A percentile compares a stretch with the other conserved stretches of the same genome.
Conservation (phyloP, 37 sponge, comb jelly and placozoan species). For the Hexactinellida sp. region DNA sequence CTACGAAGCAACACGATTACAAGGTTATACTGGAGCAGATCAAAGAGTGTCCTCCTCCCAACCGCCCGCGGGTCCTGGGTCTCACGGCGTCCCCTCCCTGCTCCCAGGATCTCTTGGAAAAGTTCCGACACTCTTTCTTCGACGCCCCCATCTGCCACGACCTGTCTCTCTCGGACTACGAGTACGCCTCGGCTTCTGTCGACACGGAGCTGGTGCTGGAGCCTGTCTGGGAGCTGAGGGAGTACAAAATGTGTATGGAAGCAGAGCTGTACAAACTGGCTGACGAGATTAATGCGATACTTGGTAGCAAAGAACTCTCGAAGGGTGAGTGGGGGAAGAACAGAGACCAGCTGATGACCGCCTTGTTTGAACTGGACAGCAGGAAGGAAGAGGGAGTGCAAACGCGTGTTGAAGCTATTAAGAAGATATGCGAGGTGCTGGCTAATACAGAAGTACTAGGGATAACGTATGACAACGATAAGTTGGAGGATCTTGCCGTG, state of each 20-base stretch:
- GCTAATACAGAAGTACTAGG: neutral
- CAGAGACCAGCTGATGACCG: neutral
- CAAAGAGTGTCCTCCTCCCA: neutral
- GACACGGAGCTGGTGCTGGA: neutral
- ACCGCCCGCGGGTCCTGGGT: neutral
- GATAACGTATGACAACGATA: neutral
- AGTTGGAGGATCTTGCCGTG: neutral
- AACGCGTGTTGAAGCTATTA: neutral
- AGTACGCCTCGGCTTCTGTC: neutral
- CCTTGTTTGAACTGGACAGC: neutral
- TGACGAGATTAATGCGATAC: neutral
- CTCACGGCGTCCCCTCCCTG: neutral
- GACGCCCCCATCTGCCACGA: neutral
- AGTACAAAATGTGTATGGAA: neutral
- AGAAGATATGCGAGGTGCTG: neutral
- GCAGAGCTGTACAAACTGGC: neutral
- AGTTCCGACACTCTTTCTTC: neutral
- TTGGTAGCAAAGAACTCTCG: neutral
- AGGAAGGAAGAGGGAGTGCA: neutral
- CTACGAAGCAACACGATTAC: slow-evolving; percentile 3
- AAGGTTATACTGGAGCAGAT: neutral
- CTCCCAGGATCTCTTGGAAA: neutral
- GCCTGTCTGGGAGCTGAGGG: neutral
- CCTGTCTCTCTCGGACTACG: neutral
- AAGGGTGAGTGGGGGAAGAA: neutral